Conservation (phyloP, 2,113 vertebrate genomes). For the Phrynosoma blainvillii region DNA sequence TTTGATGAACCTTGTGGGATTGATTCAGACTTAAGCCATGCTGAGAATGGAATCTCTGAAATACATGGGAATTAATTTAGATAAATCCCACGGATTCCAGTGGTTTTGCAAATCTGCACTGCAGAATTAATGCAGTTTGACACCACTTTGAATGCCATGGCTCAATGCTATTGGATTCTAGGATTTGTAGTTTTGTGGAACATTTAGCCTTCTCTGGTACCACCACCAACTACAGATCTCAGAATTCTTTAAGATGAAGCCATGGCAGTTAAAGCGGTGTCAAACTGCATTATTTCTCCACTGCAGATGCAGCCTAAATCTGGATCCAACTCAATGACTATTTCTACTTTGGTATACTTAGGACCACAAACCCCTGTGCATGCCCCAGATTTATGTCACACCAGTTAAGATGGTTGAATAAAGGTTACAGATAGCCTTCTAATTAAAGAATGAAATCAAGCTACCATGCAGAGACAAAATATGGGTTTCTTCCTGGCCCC, state of each 20-base stretch:
- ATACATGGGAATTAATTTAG: background rate
- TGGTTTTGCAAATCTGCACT: too few species aligned
- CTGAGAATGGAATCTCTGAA: background rate
- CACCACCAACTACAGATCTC: too few species aligned
- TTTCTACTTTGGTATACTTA: conserved; percentile 37
- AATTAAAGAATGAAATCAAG: background rate
- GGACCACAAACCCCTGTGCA: conserved; percentile 21
- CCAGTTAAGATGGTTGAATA: conserved; percentile 44
- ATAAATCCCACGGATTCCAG: background rate
- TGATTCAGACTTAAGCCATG: background rate
- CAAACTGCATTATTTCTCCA: background rate
- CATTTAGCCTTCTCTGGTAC: too few species aligned
- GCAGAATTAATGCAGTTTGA: too few species aligned
- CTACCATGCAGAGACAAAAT: conserved; percentile 52
- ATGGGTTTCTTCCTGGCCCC: conserved; percentile 36
- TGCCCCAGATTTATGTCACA: background rate
- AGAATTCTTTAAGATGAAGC: too few species aligned
- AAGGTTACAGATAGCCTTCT: conserved; percentile 19
- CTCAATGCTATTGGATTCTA: too few species aligned
- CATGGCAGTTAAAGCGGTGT: too few species aligned
- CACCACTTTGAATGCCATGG: too few species aligned
- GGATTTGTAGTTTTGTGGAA: too few species aligned
- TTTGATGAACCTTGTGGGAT: too few species aligned
- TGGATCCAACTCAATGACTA: background rate
- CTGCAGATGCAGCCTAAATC: background rate